Conservation (phyloP, 1,140 invertebrate genomes). For the Mamestra configurata region DNA sequence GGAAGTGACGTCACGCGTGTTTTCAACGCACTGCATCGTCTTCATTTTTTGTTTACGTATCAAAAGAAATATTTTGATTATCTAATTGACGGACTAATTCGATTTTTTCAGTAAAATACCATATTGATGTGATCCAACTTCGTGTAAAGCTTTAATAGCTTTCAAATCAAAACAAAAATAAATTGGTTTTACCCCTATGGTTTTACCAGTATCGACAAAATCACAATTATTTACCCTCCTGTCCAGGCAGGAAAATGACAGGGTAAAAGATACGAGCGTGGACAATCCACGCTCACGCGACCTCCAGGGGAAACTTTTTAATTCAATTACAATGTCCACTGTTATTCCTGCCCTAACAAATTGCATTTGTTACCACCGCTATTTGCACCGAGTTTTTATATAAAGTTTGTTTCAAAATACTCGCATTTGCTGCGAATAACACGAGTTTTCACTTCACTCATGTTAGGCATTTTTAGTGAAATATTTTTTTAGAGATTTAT, state of each 20-base stretch:
- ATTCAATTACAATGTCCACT: constrained; percentile 27
- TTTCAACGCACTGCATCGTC: too few species aligned
- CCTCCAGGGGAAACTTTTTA: constrained; percentile 17
- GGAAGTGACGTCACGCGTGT: too few species aligned
- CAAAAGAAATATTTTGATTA: too few species aligned
- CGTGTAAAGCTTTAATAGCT: too few species aligned
- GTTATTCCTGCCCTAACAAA: constrained; percentile 29
- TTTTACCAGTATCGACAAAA: constrained; percentile 3
- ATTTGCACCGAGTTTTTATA: constrained; percentile 6
- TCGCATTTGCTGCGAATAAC: constrained; percentile 7
- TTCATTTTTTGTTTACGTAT: too few species aligned
- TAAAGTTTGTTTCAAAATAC: constrained; percentile 17
- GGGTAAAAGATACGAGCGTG: constrained; percentile 1
- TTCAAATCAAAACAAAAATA: too few species aligned
- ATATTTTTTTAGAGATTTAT: neutral
- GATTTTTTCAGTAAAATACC: too few species aligned
- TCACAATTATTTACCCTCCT: neutral
- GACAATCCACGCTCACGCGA: neutral
- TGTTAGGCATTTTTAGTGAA: neutral
- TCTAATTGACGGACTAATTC: too few species aligned
- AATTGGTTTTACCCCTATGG: neutral
- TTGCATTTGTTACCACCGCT: constrained; percentile 12
- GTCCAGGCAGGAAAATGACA: neutral
- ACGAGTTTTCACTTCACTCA: neutral
- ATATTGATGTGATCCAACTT: too few species aligned